Conservation (phyloP, 2,888 invertebrate species). For the Ectropis crepuscularia region DNA sequence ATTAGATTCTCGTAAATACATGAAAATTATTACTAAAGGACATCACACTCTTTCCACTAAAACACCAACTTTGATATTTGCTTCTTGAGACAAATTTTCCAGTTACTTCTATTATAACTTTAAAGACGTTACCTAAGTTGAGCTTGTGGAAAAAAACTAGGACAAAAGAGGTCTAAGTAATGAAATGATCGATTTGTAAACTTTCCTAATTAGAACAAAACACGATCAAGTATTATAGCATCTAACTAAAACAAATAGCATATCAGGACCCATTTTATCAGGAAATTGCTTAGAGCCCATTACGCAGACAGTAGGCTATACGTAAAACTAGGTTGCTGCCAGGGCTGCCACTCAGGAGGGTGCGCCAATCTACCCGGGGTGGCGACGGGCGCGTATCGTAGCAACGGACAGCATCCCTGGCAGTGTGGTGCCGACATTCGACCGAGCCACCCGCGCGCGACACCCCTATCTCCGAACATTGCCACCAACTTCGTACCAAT, state of each 20-base stretch:
- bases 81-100: too few species aligned
- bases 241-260: slow-evolving; percentile 55
- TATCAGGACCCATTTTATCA: slow-evolving; percentile 72
- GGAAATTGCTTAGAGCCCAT: slow-evolving; percentile 81
- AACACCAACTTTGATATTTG: too few species aligned
- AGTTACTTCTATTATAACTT: too few species aligned
- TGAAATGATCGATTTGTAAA: too few species aligned
- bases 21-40: too few species aligned
- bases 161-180: too few species aligned
- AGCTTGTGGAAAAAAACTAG: too few species aligned
- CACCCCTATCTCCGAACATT: slow-evolving; percentile 39
- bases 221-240: slow-evolving; percentile 7
- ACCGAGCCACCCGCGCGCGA: slow-evolving; percentile 61
- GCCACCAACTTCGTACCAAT: slow-evolving; percentile 26
- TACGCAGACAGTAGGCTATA: slow-evolving; percentile 77
- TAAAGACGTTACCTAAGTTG: too few species aligned
- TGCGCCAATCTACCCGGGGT: slow-evolving; percentile 60
- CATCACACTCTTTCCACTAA: too few species aligned
- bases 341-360: slow-evolving; percentile 61
- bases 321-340: slow-evolving; percentile 76
- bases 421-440: slow-evolving; percentile 71
- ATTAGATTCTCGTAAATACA: too few species aligned
- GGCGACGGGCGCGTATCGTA: slow-evolving; percentile 75
- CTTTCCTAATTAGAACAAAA: slow-evolving; percentile 2
- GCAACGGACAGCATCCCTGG: slow-evolving; percentile 82